Conservation (phyloP, 2,113 vertebrate species). For the Odobenus rosmarus region DNA sequence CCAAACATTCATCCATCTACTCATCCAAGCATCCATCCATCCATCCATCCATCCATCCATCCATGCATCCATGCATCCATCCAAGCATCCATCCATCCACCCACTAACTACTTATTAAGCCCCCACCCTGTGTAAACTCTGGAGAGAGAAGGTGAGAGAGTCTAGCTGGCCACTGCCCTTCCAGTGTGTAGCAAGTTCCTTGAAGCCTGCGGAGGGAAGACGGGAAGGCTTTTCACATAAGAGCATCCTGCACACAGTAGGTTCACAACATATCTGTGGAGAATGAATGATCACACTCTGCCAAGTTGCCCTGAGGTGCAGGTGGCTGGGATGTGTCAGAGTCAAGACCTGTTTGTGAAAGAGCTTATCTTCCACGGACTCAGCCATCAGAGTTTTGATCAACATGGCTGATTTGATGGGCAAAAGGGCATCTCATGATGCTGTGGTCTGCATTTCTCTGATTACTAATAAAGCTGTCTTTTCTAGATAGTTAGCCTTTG, state of each 20-base stretch:
- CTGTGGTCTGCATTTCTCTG: not conserved
- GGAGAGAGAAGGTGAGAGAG: not conserved
- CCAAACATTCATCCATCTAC: not conserved
- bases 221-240: not conserved
- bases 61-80: not conserved
- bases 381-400: accelerated
- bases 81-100: not conserved
- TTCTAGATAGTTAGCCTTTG: not conserved
- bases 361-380: too few species aligned
- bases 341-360: not conserved
- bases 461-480: not conserved
- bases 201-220: not conserved
- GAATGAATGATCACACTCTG: accelerated
- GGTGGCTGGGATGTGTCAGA: not conserved
- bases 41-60: too few species aligned
- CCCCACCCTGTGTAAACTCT: not conserved
- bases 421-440: not conserved
- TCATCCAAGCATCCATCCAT: accelerated
- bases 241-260: not conserved
- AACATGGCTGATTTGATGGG: too few species aligned
- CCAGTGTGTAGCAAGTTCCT: not conserved
- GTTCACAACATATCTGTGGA: not conserved
- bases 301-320: not conserved
- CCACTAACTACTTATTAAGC: not conserved
- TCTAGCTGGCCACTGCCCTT: not conserved